These are phyloP conservation scores for Colletes latitarsis DNA, from an alignment of 1,140 invertebrate genomes.

Conservation along the genomic window DNA sequence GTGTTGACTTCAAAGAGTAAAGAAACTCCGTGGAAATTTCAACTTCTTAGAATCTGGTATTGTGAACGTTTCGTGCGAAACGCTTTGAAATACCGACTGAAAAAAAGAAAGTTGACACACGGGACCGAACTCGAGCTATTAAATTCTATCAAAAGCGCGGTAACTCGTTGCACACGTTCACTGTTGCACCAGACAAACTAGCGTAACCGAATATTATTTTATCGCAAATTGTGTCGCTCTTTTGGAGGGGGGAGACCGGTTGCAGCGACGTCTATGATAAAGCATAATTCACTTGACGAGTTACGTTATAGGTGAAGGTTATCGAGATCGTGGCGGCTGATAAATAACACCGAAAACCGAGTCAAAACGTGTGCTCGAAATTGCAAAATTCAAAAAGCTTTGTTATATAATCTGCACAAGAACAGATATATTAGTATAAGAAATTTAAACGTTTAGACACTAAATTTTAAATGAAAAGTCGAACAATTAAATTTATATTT, in stretches of 20 bases:
- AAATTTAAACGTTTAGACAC: too few species aligned
- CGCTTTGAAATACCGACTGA: too few species aligned
- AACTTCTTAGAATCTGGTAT: background rate
- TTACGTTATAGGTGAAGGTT: slow-evolving; percentile 43
- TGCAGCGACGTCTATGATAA: slow-evolving; percentile 28
- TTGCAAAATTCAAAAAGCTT: too few species aligned
- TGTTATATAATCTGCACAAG: too few species aligned
- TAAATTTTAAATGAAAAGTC: too few species aligned
- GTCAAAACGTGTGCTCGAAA: background rate
- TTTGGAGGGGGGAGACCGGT: slow-evolving; percentile 24
- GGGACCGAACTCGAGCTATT: background rate
- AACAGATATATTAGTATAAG: too few species aligned
- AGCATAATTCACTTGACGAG: slow-evolving; percentile 23
- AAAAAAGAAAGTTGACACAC: background rate
- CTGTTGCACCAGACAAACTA: background rate
- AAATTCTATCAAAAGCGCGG: background rate
- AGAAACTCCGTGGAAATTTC: background rate
- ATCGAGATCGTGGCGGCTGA: background rate
- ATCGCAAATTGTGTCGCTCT: background rate
- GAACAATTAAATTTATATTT: background rate
- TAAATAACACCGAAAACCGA: slow-evolving; percentile 13
- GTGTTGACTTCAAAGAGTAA: too few species aligned
- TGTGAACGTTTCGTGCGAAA: background rate
- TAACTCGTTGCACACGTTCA: background rate
- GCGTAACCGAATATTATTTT: background rate